A percentile compares a stretch with the other conserved stretches of the same genome.
Evolutionary conservation across 2,113 vertebrate species (phyloP).

Genomic region (Trachemys scripta): DNA sequence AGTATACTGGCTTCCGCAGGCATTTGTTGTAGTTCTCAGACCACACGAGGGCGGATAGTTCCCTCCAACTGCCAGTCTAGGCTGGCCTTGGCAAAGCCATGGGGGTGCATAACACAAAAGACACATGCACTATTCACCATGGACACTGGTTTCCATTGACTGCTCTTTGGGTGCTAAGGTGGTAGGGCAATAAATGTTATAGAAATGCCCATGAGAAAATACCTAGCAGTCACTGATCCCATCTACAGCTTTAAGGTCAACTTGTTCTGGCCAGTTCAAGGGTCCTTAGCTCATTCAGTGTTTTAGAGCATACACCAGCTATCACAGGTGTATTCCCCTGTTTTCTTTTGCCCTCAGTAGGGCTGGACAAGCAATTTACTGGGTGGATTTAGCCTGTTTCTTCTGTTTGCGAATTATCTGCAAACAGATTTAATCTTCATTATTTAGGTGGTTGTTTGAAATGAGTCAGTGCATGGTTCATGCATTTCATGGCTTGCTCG

Average conservation of each 20-base stretch:
- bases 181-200: neutral
- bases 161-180: neutral
- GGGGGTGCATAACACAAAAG: neutral
- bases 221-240: neutral
- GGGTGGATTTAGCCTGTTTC: neutral
- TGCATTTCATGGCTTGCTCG: neutral
- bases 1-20: too few species aligned
- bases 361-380: neutral
- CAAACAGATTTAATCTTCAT: neutral
- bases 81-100: neutral
- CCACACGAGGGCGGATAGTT: accelerated
- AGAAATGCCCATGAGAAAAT: neutral
- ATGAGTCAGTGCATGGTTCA: neutral
- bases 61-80: neutral
- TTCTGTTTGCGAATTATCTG: neutral
- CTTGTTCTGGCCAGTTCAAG: neutral
- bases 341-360: neutral
- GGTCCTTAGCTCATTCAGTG: neutral
- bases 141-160: neutral
- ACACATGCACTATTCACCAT: neutral
- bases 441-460: neutral
- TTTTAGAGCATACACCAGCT: neutral
- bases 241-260: neutral
- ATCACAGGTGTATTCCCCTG: neutral
- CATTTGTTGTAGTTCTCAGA: neutral